Evolutionary conservation across 1,140 invertebrate species (phyloP).

Genomic region (Orius insidiosus): DNA sequence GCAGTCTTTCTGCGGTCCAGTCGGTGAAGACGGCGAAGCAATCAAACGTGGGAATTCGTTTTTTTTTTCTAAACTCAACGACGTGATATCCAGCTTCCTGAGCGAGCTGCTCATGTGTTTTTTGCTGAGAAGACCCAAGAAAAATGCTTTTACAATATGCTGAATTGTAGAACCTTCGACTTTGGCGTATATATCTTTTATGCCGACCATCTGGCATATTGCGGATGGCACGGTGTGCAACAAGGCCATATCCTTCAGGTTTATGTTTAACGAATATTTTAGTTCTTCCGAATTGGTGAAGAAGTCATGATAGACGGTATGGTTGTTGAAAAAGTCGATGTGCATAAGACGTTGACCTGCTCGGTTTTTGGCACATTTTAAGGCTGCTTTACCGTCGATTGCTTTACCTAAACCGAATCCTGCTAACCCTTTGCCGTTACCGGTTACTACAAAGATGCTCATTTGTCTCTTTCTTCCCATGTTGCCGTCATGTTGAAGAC

Average conservation of each 20-base stretch:
- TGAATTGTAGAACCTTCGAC: conserved; percentile 77
- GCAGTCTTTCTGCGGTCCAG: conserved; percentile 20
- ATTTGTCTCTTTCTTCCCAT: conserved; percentile 54
- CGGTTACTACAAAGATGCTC: conserved; percentile 60
- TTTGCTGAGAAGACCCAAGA: conserved; percentile 79
- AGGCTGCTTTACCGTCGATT: conserved; percentile 38
- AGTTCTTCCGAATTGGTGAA: conserved; percentile 68
- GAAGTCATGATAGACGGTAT: conserved; percentile 87
- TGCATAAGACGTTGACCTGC: conserved; percentile 73
- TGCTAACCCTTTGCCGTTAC: conserved; percentile 73
- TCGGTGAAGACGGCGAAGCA: conserved; percentile 52
- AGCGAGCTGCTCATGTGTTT: conserved; percentile 71
- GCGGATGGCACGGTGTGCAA: conserved; percentile 72
- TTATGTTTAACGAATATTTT: conserved; percentile 77
- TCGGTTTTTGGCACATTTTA: conserved; percentile 65
- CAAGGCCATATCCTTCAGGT: conserved; percentile 70
- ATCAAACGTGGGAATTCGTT: conserved; percentile 57
- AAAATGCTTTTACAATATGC: conserved; percentile 80
- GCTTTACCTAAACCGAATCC: conserved; percentile 64
- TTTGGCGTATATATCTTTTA: conserved; percentile 83
- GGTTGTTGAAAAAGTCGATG: conserved; percentile 60
- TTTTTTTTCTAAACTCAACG: conserved; percentile 67
- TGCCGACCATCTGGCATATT: conserved; percentile 81
- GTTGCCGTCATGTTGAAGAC: conserved; percentile 70
- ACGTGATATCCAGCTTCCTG: conserved; percentile 78